These are phyloP conservation scores for Syngnathus acus DNA, from an alignment of 2,797 vertebrate genomes.

Conservation along the genomic window DNA sequence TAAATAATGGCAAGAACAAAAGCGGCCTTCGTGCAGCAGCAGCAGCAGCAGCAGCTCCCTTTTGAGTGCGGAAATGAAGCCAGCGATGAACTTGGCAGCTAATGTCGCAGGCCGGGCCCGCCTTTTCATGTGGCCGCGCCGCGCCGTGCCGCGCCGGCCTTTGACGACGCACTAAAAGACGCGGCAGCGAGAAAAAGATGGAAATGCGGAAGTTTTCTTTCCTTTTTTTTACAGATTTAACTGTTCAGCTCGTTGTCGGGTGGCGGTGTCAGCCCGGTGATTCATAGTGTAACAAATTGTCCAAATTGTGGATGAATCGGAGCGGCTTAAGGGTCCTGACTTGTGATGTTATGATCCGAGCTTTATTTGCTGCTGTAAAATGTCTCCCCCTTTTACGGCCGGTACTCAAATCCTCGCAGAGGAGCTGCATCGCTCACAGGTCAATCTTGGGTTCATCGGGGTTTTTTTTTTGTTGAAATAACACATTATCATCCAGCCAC, in stretches of 20 bases:
- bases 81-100: slow-evolving; percentile 65
- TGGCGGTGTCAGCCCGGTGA: slow-evolving; percentile 54
- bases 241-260: slow-evolving; percentile 54
- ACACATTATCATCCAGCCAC: not conserved
- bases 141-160: slow-evolving; percentile 51
- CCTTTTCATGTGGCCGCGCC: slow-evolving; percentile 60
- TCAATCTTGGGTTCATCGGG: slow-evolving; percentile 17
- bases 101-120: slow-evolving; percentile 55
- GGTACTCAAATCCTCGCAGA: slow-evolving; percentile 46
- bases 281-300: slow-evolving; percentile 70
- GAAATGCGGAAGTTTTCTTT: slow-evolving; percentile 47
- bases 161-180: slow-evolving; percentile 72
- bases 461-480: slow-evolving; percentile 9
- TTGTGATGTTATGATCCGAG: slow-evolving; percentile 61
- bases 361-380: slow-evolving; percentile 70
- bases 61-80: slow-evolving; percentile 75
- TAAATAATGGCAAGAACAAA: not conserved
- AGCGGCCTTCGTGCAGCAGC: slow-evolving; percentile 29
- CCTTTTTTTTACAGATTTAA: slow-evolving; percentile 32
- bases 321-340: slow-evolving; percentile 52
- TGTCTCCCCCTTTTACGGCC: slow-evolving; percentile 56
- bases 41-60: slow-evolving; percentile 43
- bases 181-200: slow-evolving; percentile 65
- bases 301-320: slow-evolving; percentile 70
- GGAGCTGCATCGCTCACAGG: slow-evolving; percentile 32